Conservation (phyloP, 2,888 invertebrate species). For the Orthosia gracilis region DNA sequence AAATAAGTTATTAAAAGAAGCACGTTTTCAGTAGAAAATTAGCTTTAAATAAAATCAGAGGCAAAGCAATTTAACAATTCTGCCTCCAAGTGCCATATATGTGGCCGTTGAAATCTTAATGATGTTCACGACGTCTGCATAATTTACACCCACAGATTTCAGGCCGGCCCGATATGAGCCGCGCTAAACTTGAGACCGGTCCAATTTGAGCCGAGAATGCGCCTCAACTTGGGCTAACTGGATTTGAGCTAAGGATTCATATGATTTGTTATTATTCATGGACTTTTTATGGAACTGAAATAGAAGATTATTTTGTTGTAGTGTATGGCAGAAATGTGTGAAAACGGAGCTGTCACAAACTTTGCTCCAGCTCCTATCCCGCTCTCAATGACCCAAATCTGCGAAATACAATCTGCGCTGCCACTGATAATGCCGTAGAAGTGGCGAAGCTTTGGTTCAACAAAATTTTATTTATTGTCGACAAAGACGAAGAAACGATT, state of each 20-base stretch:
- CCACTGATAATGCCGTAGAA: too few relatives aligned
- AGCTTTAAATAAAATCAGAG: not conserved
- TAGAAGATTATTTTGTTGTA: not conserved
- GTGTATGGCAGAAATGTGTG: too few relatives aligned
- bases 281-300: not conserved
- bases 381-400: too few relatives aligned
- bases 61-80: not conserved
- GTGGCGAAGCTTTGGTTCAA: too few relatives aligned
- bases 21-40: not conserved
- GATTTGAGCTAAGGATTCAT: not conserved
- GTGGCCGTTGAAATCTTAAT: constrained; percentile 31
- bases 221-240: not conserved
- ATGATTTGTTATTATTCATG: not conserved
- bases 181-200: constrained; percentile 1
- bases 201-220: not conserved
- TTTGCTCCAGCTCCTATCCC: too few relatives aligned
- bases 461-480: too few relatives aligned
- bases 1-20: not conserved
- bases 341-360: too few relatives aligned
- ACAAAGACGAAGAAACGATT: too few relatives aligned
- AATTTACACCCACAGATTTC: constrained; percentile 39
- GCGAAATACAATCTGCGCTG: too few relatives aligned
- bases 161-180: not conserved
- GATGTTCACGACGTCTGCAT: constrained; percentile 45
- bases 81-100: not conserved